Percentiles rank a stretch among this genome's conserved stretches.
phyloP scores from a whole-genome alignment of 1,140 invertebrate genomes.

The Radopholus similis region DNA sequence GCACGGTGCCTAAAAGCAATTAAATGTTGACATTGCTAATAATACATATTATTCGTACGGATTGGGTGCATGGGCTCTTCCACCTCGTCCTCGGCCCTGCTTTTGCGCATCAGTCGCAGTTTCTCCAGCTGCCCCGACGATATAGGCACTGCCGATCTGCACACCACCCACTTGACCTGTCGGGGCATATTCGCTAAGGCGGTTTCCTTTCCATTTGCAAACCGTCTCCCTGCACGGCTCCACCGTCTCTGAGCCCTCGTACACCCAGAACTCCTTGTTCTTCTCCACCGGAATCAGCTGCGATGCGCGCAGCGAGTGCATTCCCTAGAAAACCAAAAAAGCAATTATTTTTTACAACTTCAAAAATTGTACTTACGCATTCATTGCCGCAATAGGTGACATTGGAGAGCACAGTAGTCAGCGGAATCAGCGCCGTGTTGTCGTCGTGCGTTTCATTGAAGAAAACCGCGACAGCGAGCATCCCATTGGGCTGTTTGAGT shows the following conservation, averaged over 20 bases:
- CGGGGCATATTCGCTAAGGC: not conserved
- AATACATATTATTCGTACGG: too few relatives aligned
- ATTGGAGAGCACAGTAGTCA: conserved; percentile 49
- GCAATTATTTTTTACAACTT: too few relatives aligned
- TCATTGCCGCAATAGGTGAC: conserved; percentile 49
- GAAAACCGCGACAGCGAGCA: conserved; percentile 52
- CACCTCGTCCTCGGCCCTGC: conserved; percentile 53
- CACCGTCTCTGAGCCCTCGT: conserved; percentile 56
- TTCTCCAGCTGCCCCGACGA: conserved; percentile 55
- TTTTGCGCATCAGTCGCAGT: conserved; percentile 43
- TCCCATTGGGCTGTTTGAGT: conserved; percentile 55
- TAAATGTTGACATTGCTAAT: too few relatives aligned
- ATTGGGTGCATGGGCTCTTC: conserved; percentile 52
- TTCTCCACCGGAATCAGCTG: conserved; percentile 51
- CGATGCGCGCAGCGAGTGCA: conserved; percentile 33
- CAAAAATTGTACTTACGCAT: too few relatives aligned
- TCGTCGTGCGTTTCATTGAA: conserved; percentile 58
- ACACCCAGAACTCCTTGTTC: conserved; percentile 58
- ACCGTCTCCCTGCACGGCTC: conserved; percentile 55
- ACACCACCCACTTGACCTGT: conserved; percentile 56
- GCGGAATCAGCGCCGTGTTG: conserved; percentile 45
- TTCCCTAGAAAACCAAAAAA: too few relatives aligned
- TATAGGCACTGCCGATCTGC: conserved; percentile 56
- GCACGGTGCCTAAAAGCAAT: too few relatives aligned
- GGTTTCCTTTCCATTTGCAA: not conserved